phyloP scores from a whole-genome alignment of 2,113 vertebrate genomes.

The Hystrix cristata region DNA sequence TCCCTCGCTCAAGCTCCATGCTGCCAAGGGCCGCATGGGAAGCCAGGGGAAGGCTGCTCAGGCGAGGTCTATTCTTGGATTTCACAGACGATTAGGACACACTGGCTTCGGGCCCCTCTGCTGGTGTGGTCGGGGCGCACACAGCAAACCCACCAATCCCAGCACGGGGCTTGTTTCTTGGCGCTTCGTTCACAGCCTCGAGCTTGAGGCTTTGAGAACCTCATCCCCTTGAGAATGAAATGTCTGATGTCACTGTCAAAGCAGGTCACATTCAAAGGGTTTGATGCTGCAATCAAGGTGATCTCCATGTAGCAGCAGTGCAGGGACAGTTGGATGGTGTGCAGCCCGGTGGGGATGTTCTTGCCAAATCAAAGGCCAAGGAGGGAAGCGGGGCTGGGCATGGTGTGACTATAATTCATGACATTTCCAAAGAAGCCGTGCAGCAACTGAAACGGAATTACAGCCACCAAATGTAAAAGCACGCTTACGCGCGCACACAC shows the following conservation, averaged over 20 bases:
- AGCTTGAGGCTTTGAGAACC: background rate
- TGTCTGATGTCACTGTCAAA: background rate
- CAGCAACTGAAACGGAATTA: background rate
- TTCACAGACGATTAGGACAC: fast-evolving
- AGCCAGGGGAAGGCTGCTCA: background rate
- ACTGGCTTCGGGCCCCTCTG: fast-evolving
- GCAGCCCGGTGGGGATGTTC: fast-evolving
- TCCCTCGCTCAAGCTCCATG: background rate
- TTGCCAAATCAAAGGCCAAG: background rate
- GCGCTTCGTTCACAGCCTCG: background rate
- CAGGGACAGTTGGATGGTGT: fast-evolving
- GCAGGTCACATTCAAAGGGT: background rate
- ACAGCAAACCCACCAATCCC: background rate
- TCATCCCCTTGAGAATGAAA: background rate
- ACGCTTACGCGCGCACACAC: too few relatives aligned
- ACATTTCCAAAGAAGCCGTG: background rate
- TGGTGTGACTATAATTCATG: too few relatives aligned
- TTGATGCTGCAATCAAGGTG: background rate
- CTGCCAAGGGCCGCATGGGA: fast-evolving
- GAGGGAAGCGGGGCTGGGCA: background rate
- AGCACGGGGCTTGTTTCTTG: background rate
- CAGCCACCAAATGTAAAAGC: background rate
- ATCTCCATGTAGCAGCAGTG: fast-evolving
- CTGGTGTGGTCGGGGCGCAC: fast-evolving
- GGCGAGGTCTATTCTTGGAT: fast-evolving